phyloP scores from a whole-genome alignment of 1,140 invertebrate genomes.

The Papilio aristodemus region DNA sequence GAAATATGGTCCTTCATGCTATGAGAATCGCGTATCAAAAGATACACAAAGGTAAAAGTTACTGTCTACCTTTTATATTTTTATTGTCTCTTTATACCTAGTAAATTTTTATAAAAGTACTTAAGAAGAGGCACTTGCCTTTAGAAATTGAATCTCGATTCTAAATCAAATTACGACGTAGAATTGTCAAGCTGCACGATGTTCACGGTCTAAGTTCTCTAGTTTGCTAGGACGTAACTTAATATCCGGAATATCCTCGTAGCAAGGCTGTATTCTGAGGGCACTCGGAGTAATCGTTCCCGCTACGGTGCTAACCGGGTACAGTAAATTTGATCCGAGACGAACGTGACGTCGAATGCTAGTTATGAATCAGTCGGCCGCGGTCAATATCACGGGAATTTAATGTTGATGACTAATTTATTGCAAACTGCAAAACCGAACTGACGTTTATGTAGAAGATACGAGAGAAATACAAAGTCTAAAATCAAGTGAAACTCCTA shows the following conservation, averaged over 20 bases:
- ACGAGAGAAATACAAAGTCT: not conserved
- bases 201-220: constrained; percentile 27
- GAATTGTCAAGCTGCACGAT: constrained; percentile 17
- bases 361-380: constrained; percentile 45
- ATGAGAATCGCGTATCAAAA: too few relatives aligned
- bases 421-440: not conserved
- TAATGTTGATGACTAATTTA: constrained; percentile 25
- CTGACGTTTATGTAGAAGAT: too few relatives aligned
- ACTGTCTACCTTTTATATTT: not conserved
- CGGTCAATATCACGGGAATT: constrained; percentile 47
- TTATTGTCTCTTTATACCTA: not conserved
- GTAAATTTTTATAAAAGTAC: not conserved
- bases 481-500: not conserved
- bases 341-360: not conserved
- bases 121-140: not conserved
- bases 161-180: constrained; percentile 29
- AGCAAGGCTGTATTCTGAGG: constrained; percentile 33
- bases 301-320: constrained; percentile 28
- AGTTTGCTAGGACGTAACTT: constrained; percentile 48
- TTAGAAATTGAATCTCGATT: not conserved
- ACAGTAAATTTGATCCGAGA: constrained; percentile 29
- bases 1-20: too few relatives aligned
- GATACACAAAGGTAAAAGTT: too few relatives aligned
- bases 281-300: constrained; percentile 35
- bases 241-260: constrained; percentile 54